phyloP scores from a whole-genome alignment of 37 sponge, comb jelly and placozoan species.

The Mnemiopsis leidyi region DNA sequence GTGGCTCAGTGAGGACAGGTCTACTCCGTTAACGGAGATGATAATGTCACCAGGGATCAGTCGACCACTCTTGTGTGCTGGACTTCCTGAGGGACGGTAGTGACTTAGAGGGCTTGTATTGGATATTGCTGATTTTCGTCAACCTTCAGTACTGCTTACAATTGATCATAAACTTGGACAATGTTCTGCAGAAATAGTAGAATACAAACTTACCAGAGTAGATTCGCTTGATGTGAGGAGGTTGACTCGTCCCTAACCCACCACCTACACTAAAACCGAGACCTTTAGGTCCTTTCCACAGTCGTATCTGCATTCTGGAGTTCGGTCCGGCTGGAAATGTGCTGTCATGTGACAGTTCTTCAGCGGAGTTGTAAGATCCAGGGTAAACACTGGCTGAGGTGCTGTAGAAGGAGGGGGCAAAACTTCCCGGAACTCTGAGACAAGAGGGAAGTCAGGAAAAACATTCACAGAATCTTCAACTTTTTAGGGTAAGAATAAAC shows the following conservation, averaged over 20 bases:
- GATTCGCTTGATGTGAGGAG: slow-evolving; percentile 56
- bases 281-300: slow-evolving; percentile 56
- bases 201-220: slow-evolving; percentile 33
- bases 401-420: slow-evolving; percentile 49
- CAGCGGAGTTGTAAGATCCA: not conserved
- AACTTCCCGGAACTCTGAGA: not conserved
- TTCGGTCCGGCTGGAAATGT: not conserved
- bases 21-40: slow-evolving; percentile 41
- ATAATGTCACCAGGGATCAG: slow-evolving; percentile 35
- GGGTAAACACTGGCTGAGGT: not conserved
- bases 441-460: no score
- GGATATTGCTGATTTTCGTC: no score
- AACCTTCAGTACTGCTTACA: no score
- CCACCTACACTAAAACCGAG: slow-evolving; percentile 62
- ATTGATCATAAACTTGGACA: no score
- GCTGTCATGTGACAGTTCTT: slow-evolving; percentile 20
- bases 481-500: no score
- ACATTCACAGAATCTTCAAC: no score
- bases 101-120: no score
- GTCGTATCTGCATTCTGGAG: slow-evolving; percentile 11
- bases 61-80: slow-evolving; percentile 40
- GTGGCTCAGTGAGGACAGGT: not conserved
- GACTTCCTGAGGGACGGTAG: slow-evolving; percentile 54
- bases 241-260: slow-evolving; percentile 25
- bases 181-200: no score